phyloP scores from a whole-genome alignment of 2,888 invertebrate species.

The Sceliomorpha sp. region DNA sequence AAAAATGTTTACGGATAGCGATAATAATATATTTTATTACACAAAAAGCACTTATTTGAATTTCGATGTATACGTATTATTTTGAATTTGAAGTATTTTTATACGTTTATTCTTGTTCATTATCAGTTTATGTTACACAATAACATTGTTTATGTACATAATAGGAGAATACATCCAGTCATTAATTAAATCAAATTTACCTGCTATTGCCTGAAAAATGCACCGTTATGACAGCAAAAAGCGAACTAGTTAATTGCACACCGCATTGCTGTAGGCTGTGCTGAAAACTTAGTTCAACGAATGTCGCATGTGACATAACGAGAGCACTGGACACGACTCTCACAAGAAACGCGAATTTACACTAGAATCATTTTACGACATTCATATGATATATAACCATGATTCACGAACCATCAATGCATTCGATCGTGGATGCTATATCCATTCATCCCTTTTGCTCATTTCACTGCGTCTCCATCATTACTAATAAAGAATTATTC shows the following conservation, averaged over 20 bases:
- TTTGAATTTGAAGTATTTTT: no score
- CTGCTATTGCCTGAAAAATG: constrained; percentile 58
- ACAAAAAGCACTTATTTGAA: no score
- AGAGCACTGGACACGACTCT: constrained; percentile 52
- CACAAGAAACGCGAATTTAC: constrained; percentile 22
- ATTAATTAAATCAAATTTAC: neutral
- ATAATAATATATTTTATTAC: no score
- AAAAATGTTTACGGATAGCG: no score
- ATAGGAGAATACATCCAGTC: neutral
- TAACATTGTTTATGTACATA: no score
- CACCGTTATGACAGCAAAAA: constrained; percentile 32
- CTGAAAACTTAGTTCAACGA: constrained; percentile 55
- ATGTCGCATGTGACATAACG: constrained; percentile 65
- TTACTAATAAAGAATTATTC: constrained; percentile 5
- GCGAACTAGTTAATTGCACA: constrained; percentile 57
- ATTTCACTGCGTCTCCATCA: constrained; percentile 24
- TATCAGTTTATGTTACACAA: no score
- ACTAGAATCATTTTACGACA: constrained; percentile 27
- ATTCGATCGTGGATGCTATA: constrained; percentile 67
- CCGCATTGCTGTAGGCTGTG: constrained; percentile 58
- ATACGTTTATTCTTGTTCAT: no score
- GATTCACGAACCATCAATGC: constrained; percentile 59
- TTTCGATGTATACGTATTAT: no score
- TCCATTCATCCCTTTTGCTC: constrained; percentile 61
- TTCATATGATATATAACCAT: constrained; percentile 25